Evolutionary conservation across 1,140 invertebrate species (phyloP).

Genomic region (Zaprionus ghesquierei): DNA sequence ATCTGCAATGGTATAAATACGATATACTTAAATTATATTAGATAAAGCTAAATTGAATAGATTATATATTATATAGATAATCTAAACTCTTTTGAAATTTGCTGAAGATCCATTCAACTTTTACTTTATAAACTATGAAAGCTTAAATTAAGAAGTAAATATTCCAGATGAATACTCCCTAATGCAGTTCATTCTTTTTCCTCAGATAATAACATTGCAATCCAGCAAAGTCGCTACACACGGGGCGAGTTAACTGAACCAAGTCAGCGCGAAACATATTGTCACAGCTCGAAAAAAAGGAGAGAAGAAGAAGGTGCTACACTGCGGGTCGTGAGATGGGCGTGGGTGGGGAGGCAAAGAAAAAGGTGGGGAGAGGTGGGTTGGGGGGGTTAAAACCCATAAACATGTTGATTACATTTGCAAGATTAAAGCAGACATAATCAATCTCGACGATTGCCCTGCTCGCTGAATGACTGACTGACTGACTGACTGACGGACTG

Average conservation of each 20-base stretch:
- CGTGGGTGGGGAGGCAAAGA: neutral
- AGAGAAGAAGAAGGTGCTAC: neutral
- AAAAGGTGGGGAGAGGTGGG: neutral
- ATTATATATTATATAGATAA: neutral
- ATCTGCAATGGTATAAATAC: too few species aligned
- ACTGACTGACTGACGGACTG: slow-evolving; percentile 22
- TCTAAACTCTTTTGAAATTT: neutral
- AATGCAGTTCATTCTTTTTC: neutral
- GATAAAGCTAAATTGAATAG: too few species aligned
- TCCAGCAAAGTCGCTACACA: neutral
- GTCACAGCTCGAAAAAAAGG: slow-evolving; percentile 10
- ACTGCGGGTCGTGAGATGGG: neutral
- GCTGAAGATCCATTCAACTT: neutral
- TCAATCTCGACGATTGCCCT: slow-evolving; percentile 63
- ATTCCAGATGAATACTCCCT: neutral
- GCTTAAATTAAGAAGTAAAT: neutral
- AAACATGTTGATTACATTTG: slow-evolving; percentile 57
- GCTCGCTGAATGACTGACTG: slow-evolving; percentile 17
- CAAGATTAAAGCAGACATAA: slow-evolving; percentile 63
- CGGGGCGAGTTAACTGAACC: slow-evolving; percentile 27
- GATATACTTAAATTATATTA: too few species aligned
- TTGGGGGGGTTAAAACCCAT: slow-evolving; percentile 4
- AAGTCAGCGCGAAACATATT: slow-evolving; percentile 42
- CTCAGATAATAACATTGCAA: slow-evolving; percentile 14
- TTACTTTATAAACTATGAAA: neutral